Evolutionary conservation across 2,888 invertebrate genomes (phyloP).

Genomic region (Macropis europaea): DNA sequence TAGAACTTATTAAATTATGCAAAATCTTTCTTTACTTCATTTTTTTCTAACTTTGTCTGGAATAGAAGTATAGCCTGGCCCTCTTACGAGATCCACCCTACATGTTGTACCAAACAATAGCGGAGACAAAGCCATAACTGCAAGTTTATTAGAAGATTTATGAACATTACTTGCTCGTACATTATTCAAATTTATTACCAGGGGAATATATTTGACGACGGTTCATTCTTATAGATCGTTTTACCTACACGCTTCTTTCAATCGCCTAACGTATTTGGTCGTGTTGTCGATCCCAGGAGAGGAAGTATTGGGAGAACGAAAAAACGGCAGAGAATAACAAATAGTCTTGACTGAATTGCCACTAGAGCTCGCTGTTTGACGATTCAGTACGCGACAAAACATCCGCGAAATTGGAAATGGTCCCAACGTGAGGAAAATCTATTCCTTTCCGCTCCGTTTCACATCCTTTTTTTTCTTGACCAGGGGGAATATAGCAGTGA

Average conservation of each 20-base stretch:
- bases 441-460: not conserved
- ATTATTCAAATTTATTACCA: too few relatives aligned
- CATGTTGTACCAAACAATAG: too few relatives aligned
- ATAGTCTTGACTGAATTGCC: slow-evolving; percentile 11
- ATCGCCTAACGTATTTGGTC: not conserved
- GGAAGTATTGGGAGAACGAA: not conserved
- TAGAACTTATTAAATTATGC: too few relatives aligned
- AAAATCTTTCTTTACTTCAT: too few relatives aligned
- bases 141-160: too few relatives aligned
- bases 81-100: too few relatives aligned
- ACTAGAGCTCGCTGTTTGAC: slow-evolving; percentile 22
- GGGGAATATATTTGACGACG: too few relatives aligned
- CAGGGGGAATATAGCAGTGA: slow-evolving; percentile 9
- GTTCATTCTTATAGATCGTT: too few relatives aligned
- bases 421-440: slow-evolving; percentile 21
- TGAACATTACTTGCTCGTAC: too few relatives aligned
- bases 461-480: slow-evolving; percentile 12
- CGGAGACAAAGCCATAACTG: too few relatives aligned
- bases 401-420: slow-evolving; percentile 46
- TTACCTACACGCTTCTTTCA: not conserved
- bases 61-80: too few relatives aligned
- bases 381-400: slow-evolving; percentile 41
- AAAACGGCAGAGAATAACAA: slow-evolving; percentile 22
- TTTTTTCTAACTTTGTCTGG: too few relatives aligned
- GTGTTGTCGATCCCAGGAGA: not conserved